phyloP scores from a whole-genome alignment of 2,113 vertebrate species.

The Nesogale talazaci region DNA sequence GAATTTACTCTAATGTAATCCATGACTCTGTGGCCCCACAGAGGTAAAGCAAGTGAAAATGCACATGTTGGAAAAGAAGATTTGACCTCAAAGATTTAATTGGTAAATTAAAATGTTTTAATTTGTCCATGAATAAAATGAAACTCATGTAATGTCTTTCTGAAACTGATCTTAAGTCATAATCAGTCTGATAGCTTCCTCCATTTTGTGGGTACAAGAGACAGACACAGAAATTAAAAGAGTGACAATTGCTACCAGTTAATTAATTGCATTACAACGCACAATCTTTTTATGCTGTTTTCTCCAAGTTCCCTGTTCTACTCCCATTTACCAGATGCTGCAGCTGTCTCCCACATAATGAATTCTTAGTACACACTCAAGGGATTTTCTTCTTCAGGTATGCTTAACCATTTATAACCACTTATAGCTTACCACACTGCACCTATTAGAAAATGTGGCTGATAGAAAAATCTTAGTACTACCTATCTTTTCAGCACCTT shows the following conservation, averaged over 20 bases:
- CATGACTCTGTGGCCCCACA: neutral
- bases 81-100: neutral
- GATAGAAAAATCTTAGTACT: neutral
- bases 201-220: neutral
- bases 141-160: neutral
- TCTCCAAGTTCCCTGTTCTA: neutral
- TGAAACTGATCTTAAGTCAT: neutral
- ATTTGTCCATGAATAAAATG: neutral
- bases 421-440: neutral
- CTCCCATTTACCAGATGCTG: neutral
- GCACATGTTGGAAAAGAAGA: neutral
- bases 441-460: neutral
- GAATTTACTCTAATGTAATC: neutral
- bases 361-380: neutral
- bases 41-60: neutral
- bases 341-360: neutral
- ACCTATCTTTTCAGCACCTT: neutral
- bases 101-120: neutral
- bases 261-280: neutral
- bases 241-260: neutral
- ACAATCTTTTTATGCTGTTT: neutral
- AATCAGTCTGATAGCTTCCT: neutral
- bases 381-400: slow-evolving; percentile 29
- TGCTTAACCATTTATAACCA: neutral
- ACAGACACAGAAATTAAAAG: neutral